These are phyloP conservation scores for Leucoma salicis DNA, from an alignment of 2,888 invertebrate genomes.

Conservation along the genomic window DNA sequence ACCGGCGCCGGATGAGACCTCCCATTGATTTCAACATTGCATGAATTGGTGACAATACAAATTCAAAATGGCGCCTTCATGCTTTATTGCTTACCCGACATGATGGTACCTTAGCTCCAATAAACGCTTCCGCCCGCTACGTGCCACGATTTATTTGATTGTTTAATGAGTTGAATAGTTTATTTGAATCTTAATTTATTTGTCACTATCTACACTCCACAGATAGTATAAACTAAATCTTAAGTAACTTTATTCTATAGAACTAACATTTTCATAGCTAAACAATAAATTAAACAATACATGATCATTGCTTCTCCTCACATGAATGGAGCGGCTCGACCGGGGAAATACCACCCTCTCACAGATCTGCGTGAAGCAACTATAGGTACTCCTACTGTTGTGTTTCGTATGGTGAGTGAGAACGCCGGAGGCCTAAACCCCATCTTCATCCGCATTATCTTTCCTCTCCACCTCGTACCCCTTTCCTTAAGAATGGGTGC, in stretches of 20 bases:
- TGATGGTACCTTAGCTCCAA: conserved; percentile 53
- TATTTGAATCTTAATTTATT: conserved; percentile 8
- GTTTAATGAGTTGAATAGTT: conserved; percentile 25
- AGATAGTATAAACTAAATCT: neutral
- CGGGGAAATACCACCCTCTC: too few species aligned
- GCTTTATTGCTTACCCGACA: conserved; percentile 59
- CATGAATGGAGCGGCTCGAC: too few species aligned
- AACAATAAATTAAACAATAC: too few species aligned
- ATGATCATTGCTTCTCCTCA: too few species aligned
- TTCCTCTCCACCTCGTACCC: too few species aligned
- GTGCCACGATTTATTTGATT: conserved; percentile 54
- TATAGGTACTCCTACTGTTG: too few species aligned
- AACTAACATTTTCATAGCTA: neutral
- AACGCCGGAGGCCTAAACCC: too few species aligned
- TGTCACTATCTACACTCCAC: neutral
- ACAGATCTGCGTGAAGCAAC: too few species aligned
- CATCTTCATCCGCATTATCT: too few species aligned
- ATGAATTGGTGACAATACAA: conserved; percentile 60
- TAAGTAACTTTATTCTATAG: too few species aligned
- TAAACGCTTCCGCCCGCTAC: conserved; percentile 59
- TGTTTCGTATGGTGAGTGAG: too few species aligned
- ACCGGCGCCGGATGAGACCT: conserved; percentile 79
- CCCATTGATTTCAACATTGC: conserved; percentile 67
- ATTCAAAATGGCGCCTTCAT: conserved; percentile 76
- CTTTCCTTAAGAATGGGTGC: too few species aligned